A percentile compares a stretch with the other conserved stretches of the same genome.
These are phyloP conservation scores for Apodemia mormo DNA, from an alignment of 2,888 invertebrate genomes.

Conservation along the genomic window DNA sequence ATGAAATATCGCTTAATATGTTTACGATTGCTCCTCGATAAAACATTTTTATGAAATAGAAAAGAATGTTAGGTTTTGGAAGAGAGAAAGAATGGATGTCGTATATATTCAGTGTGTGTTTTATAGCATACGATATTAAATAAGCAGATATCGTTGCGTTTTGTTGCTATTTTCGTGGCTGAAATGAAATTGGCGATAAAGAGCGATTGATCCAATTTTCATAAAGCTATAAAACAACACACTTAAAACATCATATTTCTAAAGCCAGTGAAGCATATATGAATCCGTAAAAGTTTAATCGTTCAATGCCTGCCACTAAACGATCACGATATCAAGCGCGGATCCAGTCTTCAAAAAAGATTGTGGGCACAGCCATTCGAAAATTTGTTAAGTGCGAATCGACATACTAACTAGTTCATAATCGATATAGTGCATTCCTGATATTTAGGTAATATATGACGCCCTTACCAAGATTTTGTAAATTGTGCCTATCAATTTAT, in stretches of 20 bases:
- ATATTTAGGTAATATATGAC: too few species aligned
- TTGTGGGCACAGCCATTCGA: too few species aligned
- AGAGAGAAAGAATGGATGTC: background rate
- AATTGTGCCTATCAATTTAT: too few species aligned
- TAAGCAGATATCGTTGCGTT: background rate
- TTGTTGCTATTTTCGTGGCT: background rate
- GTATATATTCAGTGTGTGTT: background rate
- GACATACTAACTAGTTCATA: too few species aligned
- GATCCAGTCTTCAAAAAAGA: too few species aligned
- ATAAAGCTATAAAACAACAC: background rate
- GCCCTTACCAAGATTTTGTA: too few species aligned
- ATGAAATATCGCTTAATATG: slow-evolving; percentile 2
- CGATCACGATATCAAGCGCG: too few species aligned
- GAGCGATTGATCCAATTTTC: background rate
- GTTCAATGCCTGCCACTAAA: too few species aligned
- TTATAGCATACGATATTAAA: slow-evolving; percentile 1
- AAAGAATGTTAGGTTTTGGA: background rate
- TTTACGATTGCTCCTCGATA: background rate
- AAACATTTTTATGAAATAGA: background rate
- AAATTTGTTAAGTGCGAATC: too few species aligned
- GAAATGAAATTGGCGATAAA: background rate
- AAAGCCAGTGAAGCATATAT: background rate
- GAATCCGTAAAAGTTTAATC: background rate
- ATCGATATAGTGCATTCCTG: too few species aligned
- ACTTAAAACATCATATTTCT: background rate